Base-by-base conservation (phyloP, 2,888 invertebrate species). In the Darwinula stevensoni region DNA sequence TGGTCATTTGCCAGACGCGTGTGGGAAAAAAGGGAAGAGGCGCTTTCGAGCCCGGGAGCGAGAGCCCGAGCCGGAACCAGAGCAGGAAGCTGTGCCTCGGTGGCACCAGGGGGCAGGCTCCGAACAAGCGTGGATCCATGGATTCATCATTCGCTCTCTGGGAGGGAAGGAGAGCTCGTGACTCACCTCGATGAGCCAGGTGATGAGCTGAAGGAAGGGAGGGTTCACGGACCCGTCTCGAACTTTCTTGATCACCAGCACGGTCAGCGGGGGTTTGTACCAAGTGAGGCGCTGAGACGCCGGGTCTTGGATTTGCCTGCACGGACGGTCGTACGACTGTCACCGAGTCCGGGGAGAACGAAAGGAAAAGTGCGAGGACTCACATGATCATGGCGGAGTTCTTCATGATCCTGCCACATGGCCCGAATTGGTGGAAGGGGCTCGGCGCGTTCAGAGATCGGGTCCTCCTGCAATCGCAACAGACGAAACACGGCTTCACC, bases 341-440 rank as follows among this genome's bases (percentile, higher is more conserved):
- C 22, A 6, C 22, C 22, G 6, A 6, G 22, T n/a, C 6, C 22
- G 22, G 22, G 22, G 22, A n/a, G n/a, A n/a, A n/a, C n/a, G n/a
- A n/a, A n/a, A n/a, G n/a, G n/a, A n/a, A n/a, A n/a, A n/a, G n/a
- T n/a, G n/a, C n/a, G n/a, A n/a, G n/a, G 22, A 75, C 82, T 75
- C 58, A 84, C 88, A 88, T 78, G 51, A 84, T 75, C 74, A 80
- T 78, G 22, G 78, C 76, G 11, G 84, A 76, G 56, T 78, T 84
- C 59, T 84, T 86, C 76, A 84, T 75, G 50, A 88, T 82, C 43
- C 84, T 71, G 45, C 86, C 88, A 60, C 88, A 88, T 65, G 88
- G 88, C 61, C 88, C 88, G 56, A 91, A 88, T 48, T 84, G 80
- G 53, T 84, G 84, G 43, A 84, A 74, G 2, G 86, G 88, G 39